Base-by-base conservation (phyloP, 2,888 invertebrate genomes). In the Pecten maximus region DNA sequence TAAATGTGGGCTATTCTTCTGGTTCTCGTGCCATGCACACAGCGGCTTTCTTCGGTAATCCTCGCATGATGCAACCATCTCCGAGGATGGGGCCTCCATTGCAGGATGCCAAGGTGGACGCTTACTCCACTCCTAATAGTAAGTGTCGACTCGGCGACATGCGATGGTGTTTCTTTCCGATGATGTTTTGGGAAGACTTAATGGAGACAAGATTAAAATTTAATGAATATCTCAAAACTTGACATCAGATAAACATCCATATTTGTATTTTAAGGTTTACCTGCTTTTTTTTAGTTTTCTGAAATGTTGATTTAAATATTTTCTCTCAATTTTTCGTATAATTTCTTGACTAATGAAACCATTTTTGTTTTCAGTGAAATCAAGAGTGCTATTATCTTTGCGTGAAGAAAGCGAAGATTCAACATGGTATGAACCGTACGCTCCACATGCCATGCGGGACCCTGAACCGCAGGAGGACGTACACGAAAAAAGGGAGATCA, bases 1-100 rank as follows among this genome's bases (percentile, higher is more conserved):
- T 95, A 89, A 96, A 96, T 94, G 94, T 96, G 91, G 96, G 96
- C 87, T 96, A 96, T 93, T 94, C 93, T 87, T 93, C 93, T 74
- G 91, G 92, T 44, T 89, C 93, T 44, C 91, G 91, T 40, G 88
- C 92, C 60, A 89, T 90, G 74, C 89, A 92, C 87, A 89, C 90
- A 39, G 91, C 91, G 60, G 91, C 93, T 48, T 93, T 94, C 87
- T 93, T 94, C 87, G 91, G 93, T 86, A 94, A 94, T 92, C 95
- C 95, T 40, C 93, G 93, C 90, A 93, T 94, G 89, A 92, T 94
- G 89, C 93, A 93, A 90, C 94, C 94, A 12, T 91, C 94, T 3
- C 94, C 95, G 35, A 92, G 93, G 92, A 94, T 94, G 93, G 94
- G 94, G 19, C 95, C 95, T n/a, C 93, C 93, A 16, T 92, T 95